phyloP scores from a whole-genome alignment of 2,113 vertebrate genomes.

The Vimba vimba region DNA sequence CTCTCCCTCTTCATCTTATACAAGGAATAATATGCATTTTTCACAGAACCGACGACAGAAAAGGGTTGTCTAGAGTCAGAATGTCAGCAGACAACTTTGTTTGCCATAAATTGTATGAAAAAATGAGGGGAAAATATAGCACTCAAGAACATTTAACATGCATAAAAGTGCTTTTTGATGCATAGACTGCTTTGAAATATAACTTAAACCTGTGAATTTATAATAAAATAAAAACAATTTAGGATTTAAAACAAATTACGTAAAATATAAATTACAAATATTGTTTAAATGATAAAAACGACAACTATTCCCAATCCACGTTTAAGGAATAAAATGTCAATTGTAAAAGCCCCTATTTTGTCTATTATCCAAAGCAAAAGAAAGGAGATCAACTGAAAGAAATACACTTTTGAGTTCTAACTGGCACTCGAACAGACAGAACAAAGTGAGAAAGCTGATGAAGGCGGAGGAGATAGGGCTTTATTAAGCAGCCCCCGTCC shows the following conservation, averaged over 20 bases:
- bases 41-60: constrained; percentile 46
- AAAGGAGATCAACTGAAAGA: constrained; percentile 26
- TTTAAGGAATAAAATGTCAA: not conserved
- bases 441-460: constrained; percentile 72
- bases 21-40: constrained; percentile 63
- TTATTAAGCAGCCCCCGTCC: constrained; percentile 76
- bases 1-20: constrained; percentile 64
- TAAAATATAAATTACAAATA: not conserved
- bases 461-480: constrained; percentile 75
- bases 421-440: constrained; percentile 57
- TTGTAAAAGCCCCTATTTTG: not conserved
- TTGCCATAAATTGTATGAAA: not conserved
- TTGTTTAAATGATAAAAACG: not conserved
- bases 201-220: not conserved
- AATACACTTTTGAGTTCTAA: constrained; percentile 50
- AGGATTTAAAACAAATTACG: not conserved
- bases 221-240: not conserved
- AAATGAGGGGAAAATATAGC: not conserved
- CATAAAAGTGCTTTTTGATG: not conserved
- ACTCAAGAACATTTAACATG: not conserved
- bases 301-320: not conserved
- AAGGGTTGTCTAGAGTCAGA: not conserved
- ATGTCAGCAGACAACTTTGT: not conserved
- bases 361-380: not conserved
- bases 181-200: not conserved